Conservation (phyloP, 2,888 invertebrate genomes). For the Drosophila affinis region DNA sequence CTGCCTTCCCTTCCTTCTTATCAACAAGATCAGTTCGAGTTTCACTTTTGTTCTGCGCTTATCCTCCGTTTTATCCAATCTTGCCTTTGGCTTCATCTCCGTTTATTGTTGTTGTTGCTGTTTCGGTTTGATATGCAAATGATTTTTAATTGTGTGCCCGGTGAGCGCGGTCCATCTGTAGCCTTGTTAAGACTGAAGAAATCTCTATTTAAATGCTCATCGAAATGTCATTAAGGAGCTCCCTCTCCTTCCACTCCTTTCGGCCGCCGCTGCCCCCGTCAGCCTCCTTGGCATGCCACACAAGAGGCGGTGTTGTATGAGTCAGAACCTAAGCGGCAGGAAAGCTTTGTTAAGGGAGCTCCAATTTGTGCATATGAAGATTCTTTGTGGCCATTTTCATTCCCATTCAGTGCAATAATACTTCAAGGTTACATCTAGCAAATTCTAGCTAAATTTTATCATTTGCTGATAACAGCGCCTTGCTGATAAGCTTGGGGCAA, state of each 20-base stretch:
- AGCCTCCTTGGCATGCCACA: neutral
- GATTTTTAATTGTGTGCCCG: conserved; percentile 67
- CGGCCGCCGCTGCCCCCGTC: neutral
- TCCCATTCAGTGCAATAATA: too few relatives aligned
- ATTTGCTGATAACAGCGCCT: too few relatives aligned
- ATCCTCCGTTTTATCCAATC: conserved; percentile 10
- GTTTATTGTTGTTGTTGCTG: conserved; percentile 27
- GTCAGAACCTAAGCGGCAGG: neutral
- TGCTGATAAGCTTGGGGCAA: too few relatives aligned
- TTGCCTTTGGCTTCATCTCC: conserved; percentile 14
- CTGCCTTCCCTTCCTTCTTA: conserved; percentile 44
- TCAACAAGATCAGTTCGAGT: conserved; percentile 40
- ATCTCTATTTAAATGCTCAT: conserved; percentile 56
- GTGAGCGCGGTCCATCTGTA: conserved; percentile 17
- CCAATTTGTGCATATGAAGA: too few relatives aligned
- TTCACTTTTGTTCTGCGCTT: conserved; percentile 38
- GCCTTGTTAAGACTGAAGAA: conserved; percentile 60
- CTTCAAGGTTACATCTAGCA: too few relatives aligned
- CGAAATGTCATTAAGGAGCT: neutral
- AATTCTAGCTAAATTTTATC: too few relatives aligned
- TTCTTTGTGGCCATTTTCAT: too few relatives aligned
- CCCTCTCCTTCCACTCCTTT: neutral
- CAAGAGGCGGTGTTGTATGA: neutral
- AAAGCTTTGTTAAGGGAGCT: neutral
- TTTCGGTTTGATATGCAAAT: conserved; percentile 66